Base-by-base conservation (phyloP, 2,113 vertebrate species). In the Melozone crissalis region DNA sequence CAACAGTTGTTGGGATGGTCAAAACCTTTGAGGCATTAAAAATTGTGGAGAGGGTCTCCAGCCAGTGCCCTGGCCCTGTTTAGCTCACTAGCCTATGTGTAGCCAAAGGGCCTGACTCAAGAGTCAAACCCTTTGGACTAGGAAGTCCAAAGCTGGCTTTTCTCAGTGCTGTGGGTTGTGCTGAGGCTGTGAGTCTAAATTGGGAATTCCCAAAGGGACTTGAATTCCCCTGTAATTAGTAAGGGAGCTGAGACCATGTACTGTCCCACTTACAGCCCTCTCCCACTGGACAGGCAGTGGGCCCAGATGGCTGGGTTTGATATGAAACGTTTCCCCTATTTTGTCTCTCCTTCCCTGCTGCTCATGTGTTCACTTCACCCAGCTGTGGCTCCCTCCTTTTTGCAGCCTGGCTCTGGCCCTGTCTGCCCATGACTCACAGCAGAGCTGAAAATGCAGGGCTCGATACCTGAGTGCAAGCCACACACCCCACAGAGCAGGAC, bases 281-380 rank as follows among this genome's bases (percentile, higher is more conserved):
- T 94, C 93, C 76, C 88, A 94, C 79, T 75, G 93, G 92, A 80
- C 86, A 94, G 93, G 73, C 92, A 88, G 44, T 39, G 68, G 81
- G 85, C 83, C 90, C 88, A 87, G 76, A 82, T 61, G 59, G 39
- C 58, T 95, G 58, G 24, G 35, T 94, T 95, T 94, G 86, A 81
- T 87, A 78, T 44, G 90, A 94, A 95, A 92, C 81, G 52, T 86
- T 90, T 95, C 80, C 83, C 54, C 62, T 81, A 6, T 71, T 94
- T 85, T 92, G 59, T 78, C 39, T 1, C 65, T 93, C 62, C n/a
- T 19, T 93, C 35, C 27, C 39, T 87, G 41, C 24, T 41, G 5
- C 23, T 82, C 8, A 55, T 24, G 30, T 49, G 69, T 30, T 91
- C 15, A 79, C 23, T 31, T 91, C 15, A 79, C 23, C 61, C 41